Conservation (phyloP, 2,888 invertebrate genomes). For the Hirtodrosophila cameraria region DNA sequence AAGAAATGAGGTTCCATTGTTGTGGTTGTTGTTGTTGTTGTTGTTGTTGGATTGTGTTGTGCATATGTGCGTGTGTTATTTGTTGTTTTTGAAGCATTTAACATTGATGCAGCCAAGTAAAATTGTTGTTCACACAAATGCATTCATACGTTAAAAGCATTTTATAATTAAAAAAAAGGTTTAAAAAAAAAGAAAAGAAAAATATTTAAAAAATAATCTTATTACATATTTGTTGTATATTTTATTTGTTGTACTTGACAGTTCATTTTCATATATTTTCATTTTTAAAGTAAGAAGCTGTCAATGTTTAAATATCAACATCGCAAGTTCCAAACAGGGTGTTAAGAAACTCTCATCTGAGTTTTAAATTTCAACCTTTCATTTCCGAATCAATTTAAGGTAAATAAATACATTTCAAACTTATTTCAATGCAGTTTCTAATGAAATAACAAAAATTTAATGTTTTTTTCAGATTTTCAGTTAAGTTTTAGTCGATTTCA, state of each 20-base stretch:
- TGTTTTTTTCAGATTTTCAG: no score
- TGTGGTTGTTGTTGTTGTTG: constrained; percentile 28
- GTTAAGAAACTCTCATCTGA: neutral
- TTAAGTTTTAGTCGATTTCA: no score
- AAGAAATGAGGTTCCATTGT: constrained; percentile 22
- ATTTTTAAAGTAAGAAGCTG: neutral
- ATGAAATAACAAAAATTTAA: no score
- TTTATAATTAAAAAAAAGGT: constrained; percentile 44
- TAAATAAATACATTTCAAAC: no score
- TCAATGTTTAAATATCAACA: no score
- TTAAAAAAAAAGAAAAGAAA: constrained; percentile 16
- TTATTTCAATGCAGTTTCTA: no score
- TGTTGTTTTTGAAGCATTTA: constrained; percentile 43
- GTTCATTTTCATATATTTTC: no score
- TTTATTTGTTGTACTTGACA: neutral
- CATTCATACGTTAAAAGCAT: constrained; percentile 25
- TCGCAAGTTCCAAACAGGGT: constrained; percentile 15
- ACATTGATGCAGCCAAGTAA: constrained; percentile 66
- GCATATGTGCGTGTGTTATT: constrained; percentile 28
- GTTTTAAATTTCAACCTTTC: no score
- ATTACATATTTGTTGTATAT: neutral
- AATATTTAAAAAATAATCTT: constrained; percentile 27
- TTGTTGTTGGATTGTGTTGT: constrained; percentile 13
- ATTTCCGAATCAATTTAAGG: no score
- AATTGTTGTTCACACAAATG: constrained; percentile 49